Evolutionary conservation across 1,140 invertebrate species (phyloP).

Genomic region (Listronotus bonariensis): DNA sequence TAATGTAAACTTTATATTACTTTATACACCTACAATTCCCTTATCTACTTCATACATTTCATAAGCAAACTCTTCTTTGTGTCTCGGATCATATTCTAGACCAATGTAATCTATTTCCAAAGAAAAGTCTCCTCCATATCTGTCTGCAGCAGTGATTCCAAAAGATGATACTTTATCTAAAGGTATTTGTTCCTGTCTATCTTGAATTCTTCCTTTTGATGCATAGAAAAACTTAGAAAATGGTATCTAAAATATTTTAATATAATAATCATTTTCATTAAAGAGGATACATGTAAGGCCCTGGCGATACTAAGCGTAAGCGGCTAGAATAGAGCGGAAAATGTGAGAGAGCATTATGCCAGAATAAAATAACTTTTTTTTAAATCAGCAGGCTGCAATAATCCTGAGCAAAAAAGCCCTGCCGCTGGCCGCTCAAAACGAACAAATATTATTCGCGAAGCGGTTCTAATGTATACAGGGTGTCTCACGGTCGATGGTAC

Average conservation of each 20-base stretch:
- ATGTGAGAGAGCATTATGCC: too few species aligned
- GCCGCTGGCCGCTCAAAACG: too few species aligned
- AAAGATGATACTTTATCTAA: conserved; percentile 69
- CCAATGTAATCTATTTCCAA: conserved; percentile 95
- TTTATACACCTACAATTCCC: conserved; percentile 64
- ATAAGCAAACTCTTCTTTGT: conserved; percentile 86
- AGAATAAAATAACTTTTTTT: too few species aligned
- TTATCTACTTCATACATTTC: conserved; percentile 80
- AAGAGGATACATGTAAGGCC: conserved; percentile 7
- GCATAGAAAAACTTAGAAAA: conserved; percentile 91
- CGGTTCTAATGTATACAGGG: too few species aligned
- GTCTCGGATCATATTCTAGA: conserved; percentile 73
- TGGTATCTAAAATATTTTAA: conserved; percentile 81
- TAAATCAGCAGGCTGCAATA: too few species aligned
- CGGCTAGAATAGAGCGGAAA: too few species aligned
- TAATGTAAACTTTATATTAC: not conserved
- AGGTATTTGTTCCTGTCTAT: conserved; percentile 70
- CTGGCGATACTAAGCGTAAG: too few species aligned
- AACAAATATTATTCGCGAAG: too few species aligned
- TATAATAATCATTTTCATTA: not conserved
- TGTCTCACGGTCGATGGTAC: too few species aligned
- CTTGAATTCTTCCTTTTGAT: conserved; percentile 86
- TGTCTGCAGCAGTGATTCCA: conserved; percentile 81
- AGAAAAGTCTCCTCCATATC: conserved; percentile 79
- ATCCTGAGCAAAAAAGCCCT: too few species aligned